Evolutionary conservation across 53 echinoderm and acorn worm species (phyloP).

Genomic region (Echinarachnius parma): DNA sequence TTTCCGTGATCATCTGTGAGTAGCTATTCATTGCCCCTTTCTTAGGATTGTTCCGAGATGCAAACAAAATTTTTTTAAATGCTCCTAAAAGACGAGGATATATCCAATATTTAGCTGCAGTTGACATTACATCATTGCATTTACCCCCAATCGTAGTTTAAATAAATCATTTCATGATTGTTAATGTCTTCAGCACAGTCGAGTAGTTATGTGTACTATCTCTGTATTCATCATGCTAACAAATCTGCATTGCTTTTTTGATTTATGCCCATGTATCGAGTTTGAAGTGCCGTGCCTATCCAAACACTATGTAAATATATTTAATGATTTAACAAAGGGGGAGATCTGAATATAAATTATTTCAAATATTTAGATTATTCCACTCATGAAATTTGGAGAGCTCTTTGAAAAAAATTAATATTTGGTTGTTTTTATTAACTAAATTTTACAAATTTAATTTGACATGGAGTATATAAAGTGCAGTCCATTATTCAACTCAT

Average conservation of each 20-base stretch:
- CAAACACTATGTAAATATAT: slow-evolving; percentile 25
- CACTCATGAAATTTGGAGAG: background rate
- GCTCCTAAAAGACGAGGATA: no score
- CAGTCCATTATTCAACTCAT: slow-evolving; percentile 29
- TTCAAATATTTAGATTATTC: background rate
- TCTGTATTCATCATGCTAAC: slow-evolving; percentile 26
- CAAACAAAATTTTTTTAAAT: no score
- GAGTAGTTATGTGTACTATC: no score
- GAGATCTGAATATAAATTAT: background rate
- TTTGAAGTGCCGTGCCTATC: slow-evolving; percentile 42
- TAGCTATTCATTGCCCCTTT: no score
- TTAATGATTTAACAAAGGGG: slow-evolving; percentile 12
- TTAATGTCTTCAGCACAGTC: no score
- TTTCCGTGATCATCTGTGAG: no score
- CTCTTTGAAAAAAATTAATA: no score
- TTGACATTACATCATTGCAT: background rate
- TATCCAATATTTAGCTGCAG: no score
- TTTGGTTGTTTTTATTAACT: no score
- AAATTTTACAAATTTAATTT: background rate
- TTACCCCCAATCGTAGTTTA: background rate
- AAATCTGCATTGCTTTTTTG: slow-evolving; percentile 4
- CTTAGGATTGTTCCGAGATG: no score
- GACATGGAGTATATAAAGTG: background rate
- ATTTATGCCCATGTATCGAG: slow-evolving; percentile 13
- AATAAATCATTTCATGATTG: slow-evolving; percentile 8